Conservation (phyloP, 2,888 invertebrate species). For the Cylindroiulus punctatus region DNA sequence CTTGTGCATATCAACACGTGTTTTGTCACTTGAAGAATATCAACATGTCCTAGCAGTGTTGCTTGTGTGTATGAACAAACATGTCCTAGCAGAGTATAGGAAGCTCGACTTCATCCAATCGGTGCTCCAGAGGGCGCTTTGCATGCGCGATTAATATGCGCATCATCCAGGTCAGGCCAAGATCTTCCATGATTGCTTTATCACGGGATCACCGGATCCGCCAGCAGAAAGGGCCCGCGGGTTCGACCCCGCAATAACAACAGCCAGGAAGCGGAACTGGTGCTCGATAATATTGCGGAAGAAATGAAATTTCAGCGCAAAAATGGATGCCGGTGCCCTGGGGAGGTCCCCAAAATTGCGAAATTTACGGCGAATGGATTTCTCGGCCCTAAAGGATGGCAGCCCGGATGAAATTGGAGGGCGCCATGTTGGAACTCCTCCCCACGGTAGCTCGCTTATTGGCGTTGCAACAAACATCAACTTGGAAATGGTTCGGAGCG, state of each 20-base stretch:
- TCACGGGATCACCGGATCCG: background rate
- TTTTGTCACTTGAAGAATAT: no score
- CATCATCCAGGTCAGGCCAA: background rate
- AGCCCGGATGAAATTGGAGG: background rate
- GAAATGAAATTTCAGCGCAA: slow-evolving; percentile 15
- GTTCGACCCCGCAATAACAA: slow-evolving; percentile 17
- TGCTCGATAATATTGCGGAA: slow-evolving; percentile 6
- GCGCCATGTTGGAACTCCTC: slow-evolving; percentile 14
- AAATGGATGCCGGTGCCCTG: background rate
- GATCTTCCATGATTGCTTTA: background rate
- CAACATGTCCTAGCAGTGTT: no score
- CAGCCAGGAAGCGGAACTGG: background rate
- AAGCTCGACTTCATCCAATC: no score
- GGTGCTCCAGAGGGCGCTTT: no score
- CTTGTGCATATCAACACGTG: no score
- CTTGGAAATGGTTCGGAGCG: no score
- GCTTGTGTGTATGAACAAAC: no score
- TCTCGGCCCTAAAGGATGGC: background rate
- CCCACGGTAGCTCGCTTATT: no score
- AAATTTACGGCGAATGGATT: background rate
- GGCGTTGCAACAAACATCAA: no score
- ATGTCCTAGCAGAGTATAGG: no score
- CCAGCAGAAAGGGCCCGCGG: background rate
- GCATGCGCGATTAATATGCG: no score
- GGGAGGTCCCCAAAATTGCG: background rate